Conservation (phyloP, 1,140 invertebrate species). For the roundworm (Caenorhabditis elegans) region WBcel235 BX284602.5:7890001-7890500, state of each 20-base stretch:
- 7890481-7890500: conserved; percentile 1
- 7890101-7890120: neutral
- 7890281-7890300: too few species aligned
- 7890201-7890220: neutral
- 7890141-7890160: conserved; percentile 22
- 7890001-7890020: neutral
- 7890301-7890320: too few species aligned
- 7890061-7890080: conserved; percentile 10
- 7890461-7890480: neutral
- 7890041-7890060: conserved; percentile 7
- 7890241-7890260: neutral
- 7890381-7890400: conserved; percentile 1
- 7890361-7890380: too few species aligned
- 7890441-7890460: neutral
- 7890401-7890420: neutral
- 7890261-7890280: neutral
- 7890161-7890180: neutral
- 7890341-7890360: neutral
- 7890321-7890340: too few species aligned
- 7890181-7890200: conserved; percentile 10
- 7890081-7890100: conserved; percentile 4
- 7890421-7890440: too few species aligned
- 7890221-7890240: neutral
- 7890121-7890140: conserved; percentile 18
- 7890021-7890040: neutral